Evolutionary conservation across 2,797 vertebrate species (phyloP), one percentile per base, ranked within the genome.

Genomic region (Hippoglossus hippoglossus): DNA sequence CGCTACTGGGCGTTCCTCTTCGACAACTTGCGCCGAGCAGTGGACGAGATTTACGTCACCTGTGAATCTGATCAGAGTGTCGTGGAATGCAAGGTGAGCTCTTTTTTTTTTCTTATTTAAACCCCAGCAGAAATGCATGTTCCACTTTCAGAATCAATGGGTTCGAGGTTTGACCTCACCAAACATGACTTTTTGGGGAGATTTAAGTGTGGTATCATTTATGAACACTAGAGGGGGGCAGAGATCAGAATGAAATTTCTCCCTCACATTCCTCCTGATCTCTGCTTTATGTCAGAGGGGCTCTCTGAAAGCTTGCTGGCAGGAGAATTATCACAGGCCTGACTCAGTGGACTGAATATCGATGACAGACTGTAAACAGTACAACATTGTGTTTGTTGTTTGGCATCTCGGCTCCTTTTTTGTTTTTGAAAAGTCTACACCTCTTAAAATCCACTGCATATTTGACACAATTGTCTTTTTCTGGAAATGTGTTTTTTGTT

Each of bases 1-100:
- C 95, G 98, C 15, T 99, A 99, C 87, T 99, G 98, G 98, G 98
- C 98, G 0, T 99, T 99, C 79, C 97, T 99, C 16, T 99, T 99
- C 16, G 98, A 99, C 86, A 99, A 99, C 79, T 94, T 99, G 58
- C 94, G 98, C 3, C 92, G 98, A 16, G 98, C 98, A 0, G 98
- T 99, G 15, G 98, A 99, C 55, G 98, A 99, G 75, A 99, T 99
- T 86, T 99, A 99, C 1, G 98, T 98, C 71, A 99, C 98, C 0
- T 99, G 98, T 78, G 98, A 99, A 86, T 98, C 98, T 0, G 98
- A 99, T 81, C 97, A 99, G 94, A 99, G 98, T 0, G 98, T 99
- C n/a, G 97, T 99, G 25, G 98, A 99, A 77, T 99, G 98, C 94
- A 99, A 96, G 96, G 98, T 99, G 82, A 82, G 94, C 84, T 19